A percentile compares a stretch with the other conserved stretches of the same genome.
These are phyloP conservation scores for Dufourea novaeangliae DNA, from an alignment of 1,140 invertebrate genomes.

Conservation along the genomic window DNA sequence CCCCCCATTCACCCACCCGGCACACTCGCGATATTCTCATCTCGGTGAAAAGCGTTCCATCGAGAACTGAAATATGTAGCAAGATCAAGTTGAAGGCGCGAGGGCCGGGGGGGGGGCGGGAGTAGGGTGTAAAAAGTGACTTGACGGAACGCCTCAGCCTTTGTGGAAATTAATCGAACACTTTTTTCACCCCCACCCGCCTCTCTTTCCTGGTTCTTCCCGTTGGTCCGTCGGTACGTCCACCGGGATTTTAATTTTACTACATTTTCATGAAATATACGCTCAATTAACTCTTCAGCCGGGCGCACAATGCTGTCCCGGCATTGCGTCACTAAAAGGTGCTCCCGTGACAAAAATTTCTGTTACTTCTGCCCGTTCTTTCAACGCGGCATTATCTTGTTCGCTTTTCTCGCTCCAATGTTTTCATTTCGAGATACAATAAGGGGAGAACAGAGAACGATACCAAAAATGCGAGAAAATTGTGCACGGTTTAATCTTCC, in stretches of 20 bases:
- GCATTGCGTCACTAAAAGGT: constrained; percentile 10
- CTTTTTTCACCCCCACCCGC: not conserved
- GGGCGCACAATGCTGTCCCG: not conserved
- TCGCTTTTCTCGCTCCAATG: not conserved
- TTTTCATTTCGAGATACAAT: not conserved
- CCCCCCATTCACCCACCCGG: too few relatives aligned
- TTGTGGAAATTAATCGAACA: constrained; percentile 14
- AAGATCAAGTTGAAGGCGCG: constrained; percentile 15
- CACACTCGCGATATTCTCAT: not conserved
- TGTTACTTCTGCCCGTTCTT: not conserved
- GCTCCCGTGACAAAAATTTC: not conserved
- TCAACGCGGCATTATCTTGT: not conserved
- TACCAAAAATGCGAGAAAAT: not conserved
- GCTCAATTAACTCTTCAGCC: not conserved
- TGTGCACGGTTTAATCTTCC: not conserved
- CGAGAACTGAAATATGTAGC: not conserved
- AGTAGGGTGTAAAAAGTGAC: not conserved
- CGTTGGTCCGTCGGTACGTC: not conserved
- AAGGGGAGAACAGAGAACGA: not conserved
- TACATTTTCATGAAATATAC: constrained; percentile 2
- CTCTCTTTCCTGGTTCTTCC: not conserved
- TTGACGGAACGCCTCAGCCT: not conserved
- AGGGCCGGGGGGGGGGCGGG: too few relatives aligned
- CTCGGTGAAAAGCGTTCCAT: not conserved
- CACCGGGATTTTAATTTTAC: constrained; percentile 4